A percentile compares a stretch with the other conserved stretches of the same genome.
Evolutionary conservation across 1,140 invertebrate genomes (phyloP).

Genomic region (Calephelis virginiensis): DNA sequence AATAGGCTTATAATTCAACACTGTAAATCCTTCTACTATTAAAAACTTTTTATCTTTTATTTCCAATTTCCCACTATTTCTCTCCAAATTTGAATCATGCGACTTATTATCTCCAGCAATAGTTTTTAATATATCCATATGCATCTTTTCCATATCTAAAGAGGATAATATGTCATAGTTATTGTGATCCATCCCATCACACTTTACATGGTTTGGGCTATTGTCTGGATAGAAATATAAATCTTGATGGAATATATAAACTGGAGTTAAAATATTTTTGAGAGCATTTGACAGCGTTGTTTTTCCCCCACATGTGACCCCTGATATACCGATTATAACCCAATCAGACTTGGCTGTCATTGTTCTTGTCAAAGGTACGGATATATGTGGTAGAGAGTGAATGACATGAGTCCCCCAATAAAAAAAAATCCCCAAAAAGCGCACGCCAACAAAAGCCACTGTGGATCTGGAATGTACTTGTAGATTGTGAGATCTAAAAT

Average conservation of each 20-base stretch:
- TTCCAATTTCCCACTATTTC: slow-evolving; percentile 30
- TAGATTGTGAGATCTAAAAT: slow-evolving; percentile 51
- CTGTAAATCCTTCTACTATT: slow-evolving; percentile 87
- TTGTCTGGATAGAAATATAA: slow-evolving; percentile 86
- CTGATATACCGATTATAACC: slow-evolving; percentile 86
- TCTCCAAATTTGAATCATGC: slow-evolving; percentile 26
- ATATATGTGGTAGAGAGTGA: slow-evolving; percentile 81
- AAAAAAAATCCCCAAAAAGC: slow-evolving; percentile 81
- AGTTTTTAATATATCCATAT: slow-evolving; percentile 76
- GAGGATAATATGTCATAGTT: slow-evolving; percentile 89
- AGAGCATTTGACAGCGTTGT: slow-evolving; percentile 84
- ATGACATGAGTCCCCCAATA: slow-evolving; percentile 82
- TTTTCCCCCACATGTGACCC: slow-evolving; percentile 90
- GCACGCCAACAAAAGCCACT: slow-evolving; percentile 81
- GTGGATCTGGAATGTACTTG: slow-evolving; percentile 80
- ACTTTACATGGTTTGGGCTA: slow-evolving; percentile 82
- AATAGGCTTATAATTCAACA: slow-evolving; percentile 84
- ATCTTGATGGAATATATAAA: slow-evolving; percentile 85
- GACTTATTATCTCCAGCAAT: slow-evolving; percentile 49
- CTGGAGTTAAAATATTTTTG: slow-evolving; percentile 74
- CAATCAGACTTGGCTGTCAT: slow-evolving; percentile 61
- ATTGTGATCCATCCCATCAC: slow-evolving; percentile 84
- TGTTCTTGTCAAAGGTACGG: slow-evolving; percentile 43
- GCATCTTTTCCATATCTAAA: slow-evolving; percentile 87
- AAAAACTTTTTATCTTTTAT: slow-evolving; percentile 77